phyloP scores from a whole-genome alignment of 2,888 invertebrate species.

The Hypercompe scribonia region DNA sequence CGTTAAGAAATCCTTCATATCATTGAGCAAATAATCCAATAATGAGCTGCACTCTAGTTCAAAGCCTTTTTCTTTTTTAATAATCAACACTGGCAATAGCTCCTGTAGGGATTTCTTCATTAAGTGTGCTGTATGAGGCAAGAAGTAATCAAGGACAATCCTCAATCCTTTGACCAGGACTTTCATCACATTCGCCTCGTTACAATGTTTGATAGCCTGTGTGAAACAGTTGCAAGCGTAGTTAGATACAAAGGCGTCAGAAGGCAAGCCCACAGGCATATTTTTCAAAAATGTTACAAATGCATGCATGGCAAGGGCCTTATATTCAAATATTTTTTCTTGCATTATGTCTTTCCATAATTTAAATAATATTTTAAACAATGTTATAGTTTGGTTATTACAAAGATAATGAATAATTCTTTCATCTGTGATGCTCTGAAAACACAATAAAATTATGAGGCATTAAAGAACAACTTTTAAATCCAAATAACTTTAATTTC shows the following conservation, averaged over 20 bases:
- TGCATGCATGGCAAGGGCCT: constrained; percentile 84
- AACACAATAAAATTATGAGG: constrained; percentile 28
- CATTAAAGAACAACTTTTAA: background rate
- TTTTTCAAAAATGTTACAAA: constrained; percentile 84
- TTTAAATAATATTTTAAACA: constrained; percentile 84
- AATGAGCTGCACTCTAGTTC: constrained; percentile 70
- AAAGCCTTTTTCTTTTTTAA: constrained; percentile 70
- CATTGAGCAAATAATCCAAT: constrained; percentile 83
- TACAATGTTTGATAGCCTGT: constrained; percentile 78
- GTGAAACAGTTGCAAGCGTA: constrained; percentile 85
- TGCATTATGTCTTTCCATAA: constrained; percentile 81
- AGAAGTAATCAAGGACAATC: constrained; percentile 71
- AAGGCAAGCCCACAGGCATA: constrained; percentile 70
- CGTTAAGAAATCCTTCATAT: constrained; percentile 77
- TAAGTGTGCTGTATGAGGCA: constrained; percentile 73
- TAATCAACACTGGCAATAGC: constrained; percentile 83
- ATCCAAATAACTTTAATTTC: background rate
- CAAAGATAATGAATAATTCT: constrained; percentile 75
- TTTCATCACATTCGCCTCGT: constrained; percentile 60
- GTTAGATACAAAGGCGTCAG: constrained; percentile 86
- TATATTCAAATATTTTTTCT: constrained; percentile 81
- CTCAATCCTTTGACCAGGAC: constrained; percentile 76
- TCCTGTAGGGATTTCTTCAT: constrained; percentile 82
- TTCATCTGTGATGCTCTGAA: constrained; percentile 70
- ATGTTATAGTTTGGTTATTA: constrained; percentile 75